Conservation (phyloP, 2,888 invertebrate species). For the Antheraea yamamai region DNA sequence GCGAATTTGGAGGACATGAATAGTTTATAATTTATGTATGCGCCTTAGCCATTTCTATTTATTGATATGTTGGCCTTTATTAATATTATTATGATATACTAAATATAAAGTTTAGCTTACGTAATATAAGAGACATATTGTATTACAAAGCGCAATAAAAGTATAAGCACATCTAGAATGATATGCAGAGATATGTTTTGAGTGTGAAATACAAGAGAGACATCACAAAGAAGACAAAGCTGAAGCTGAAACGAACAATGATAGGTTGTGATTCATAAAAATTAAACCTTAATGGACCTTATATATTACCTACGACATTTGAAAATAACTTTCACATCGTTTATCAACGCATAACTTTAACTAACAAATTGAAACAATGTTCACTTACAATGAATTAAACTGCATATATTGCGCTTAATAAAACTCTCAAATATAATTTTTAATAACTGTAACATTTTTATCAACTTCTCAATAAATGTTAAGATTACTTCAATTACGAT, state of each 20-base stretch:
- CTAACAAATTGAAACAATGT: conserved; percentile 81
- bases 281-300: conserved; percentile 18
- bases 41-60: conserved; percentile 67
- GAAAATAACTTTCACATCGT: conserved; percentile 69
- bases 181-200: conserved; percentile 73
- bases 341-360: conserved; percentile 80
- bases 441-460: conserved; percentile 76
- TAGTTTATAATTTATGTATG: conserved; percentile 37
- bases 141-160: conserved; percentile 67
- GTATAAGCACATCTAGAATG: conserved; percentile 57
- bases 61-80: conserved; percentile 75
- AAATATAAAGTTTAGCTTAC: conserved; percentile 61
- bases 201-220: conserved; percentile 41
- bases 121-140: conserved; percentile 56
- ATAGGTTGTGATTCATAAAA: conserved; percentile 31
- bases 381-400: conserved; percentile 81
- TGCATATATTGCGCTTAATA: conserved; percentile 80
- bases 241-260: conserved; percentile 31
- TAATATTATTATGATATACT: conserved; percentile 56
- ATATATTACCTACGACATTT: conserved; percentile 35
- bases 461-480: conserved; percentile 79
- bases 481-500: conserved; percentile 79
- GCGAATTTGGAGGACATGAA: conserved; percentile 39
- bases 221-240: conserved; percentile 20
- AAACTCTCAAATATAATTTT: conserved; percentile 82